Conservation (phyloP, 2,888 invertebrate species). For the Clepsis dumicolana region DNA sequence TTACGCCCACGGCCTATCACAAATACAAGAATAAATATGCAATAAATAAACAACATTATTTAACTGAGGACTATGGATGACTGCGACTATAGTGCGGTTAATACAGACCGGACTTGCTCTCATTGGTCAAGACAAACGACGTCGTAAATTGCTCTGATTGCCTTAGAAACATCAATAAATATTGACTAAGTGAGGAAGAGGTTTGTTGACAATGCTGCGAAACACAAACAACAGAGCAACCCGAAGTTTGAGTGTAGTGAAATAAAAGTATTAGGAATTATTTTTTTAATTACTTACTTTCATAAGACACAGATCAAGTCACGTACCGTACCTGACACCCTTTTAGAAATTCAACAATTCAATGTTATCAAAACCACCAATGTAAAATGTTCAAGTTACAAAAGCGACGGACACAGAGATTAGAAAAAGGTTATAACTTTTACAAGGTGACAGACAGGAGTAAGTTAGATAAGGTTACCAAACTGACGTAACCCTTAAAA, state of each 20-base stretch:
- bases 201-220: constrained; percentile 48
- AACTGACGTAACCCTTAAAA: constrained; percentile 41
- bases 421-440: constrained; percentile 32
- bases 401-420: constrained; percentile 23
- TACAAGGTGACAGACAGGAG: constrained; percentile 34
- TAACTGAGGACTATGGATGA: constrained; percentile 44
- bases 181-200: constrained; percentile 57
- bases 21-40: constrained; percentile 61
- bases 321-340: constrained; percentile 1
- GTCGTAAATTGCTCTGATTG: constrained; percentile 60
- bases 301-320: constrained; percentile 3
- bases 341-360: constrained; percentile 20
- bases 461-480: constrained; percentile 36
- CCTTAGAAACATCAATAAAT: constrained; percentile 64
- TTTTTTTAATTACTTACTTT: not conserved
- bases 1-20: constrained; percentile 62
- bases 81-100: constrained; percentile 43
- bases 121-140: constrained; percentile 57
- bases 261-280: constrained; percentile 4
- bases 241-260: constrained; percentile 26
- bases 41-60: constrained; percentile 71
- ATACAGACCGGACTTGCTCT: constrained; percentile 52
- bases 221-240: constrained; percentile 24
- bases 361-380: constrained; percentile 1
- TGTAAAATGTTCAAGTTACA: constrained; percentile 4